These are phyloP conservation scores for Eupeodes latifasciatus DNA, from an alignment of 2,888 invertebrate genomes.

Conservation along the genomic window DNA sequence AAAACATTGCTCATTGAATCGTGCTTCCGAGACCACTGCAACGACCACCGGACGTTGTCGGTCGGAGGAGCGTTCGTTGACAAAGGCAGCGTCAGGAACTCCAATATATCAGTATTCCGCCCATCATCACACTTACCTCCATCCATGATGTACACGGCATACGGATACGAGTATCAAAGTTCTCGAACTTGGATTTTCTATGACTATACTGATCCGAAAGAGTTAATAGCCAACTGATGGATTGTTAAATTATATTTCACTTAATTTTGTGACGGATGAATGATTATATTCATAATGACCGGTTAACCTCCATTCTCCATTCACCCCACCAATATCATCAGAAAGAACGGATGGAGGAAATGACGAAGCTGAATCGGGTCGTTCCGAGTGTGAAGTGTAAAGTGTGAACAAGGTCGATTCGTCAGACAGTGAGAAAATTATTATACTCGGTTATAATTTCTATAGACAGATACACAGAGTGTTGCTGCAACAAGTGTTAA, in stretches of 20 bases:
- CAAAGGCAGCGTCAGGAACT: slow-evolving; percentile 8
- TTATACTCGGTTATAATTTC: no score
- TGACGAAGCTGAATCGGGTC: neutral
- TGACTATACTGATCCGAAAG: slow-evolving; percentile 19
- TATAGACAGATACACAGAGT: neutral
- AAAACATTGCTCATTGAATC: slow-evolving; percentile 37
- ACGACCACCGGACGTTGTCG: neutral
- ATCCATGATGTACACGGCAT: no score
- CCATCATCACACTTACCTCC: neutral
- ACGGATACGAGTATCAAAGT: neutral
- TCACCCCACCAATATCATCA: neutral
- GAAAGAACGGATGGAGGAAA: slow-evolving; percentile 12
- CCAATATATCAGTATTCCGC: slow-evolving; percentile 9
- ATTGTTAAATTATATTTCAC: slow-evolving; percentile 58
- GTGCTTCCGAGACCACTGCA: slow-evolving; percentile 16
- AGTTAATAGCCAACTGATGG: slow-evolving; percentile 48
- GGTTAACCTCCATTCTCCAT: slow-evolving; percentile 12
- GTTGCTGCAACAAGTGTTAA: slow-evolving; percentile 44
- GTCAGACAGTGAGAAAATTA: slow-evolving; percentile 27
- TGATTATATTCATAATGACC: slow-evolving; percentile 43
- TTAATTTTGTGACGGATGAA: slow-evolving; percentile 52
- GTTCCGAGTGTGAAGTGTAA: neutral
- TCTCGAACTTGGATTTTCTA: neutral
- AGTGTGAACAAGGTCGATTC: neutral
- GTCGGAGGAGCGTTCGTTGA: neutral